A percentile compares a stretch with the other conserved stretches of the same genome.
Evolutionary conservation across 2,888 invertebrate species (phyloP).

Genomic region (Phengaris alcon): DNA sequence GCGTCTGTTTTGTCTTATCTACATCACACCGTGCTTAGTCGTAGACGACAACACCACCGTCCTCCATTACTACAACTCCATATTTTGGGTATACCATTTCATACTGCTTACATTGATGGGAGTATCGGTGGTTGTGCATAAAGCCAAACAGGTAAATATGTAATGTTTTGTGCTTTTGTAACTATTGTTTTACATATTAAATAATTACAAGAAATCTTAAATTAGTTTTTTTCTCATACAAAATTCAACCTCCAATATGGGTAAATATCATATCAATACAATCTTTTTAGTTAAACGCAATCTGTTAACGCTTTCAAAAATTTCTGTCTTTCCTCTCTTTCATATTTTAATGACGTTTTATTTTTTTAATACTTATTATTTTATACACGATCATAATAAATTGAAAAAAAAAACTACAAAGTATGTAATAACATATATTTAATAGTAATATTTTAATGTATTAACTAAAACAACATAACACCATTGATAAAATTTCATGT

Average conservation of each 20-base stretch:
- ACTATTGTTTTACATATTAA: neutral
- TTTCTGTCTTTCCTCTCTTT: too few relatives aligned
- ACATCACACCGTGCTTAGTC: conserved; percentile 64
- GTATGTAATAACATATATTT: neutral
- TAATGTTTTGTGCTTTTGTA: conserved; percentile 7
- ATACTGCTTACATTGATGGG: conserved; percentile 51
- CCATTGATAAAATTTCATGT: neutral
- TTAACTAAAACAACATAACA: neutral
- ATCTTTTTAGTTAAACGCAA: too few relatives aligned
- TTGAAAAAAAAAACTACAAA: neutral
- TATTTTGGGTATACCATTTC: conserved; percentile 66
- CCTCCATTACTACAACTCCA: conserved; percentile 63
- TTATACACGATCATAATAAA: too few relatives aligned
- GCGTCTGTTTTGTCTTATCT: conserved; percentile 63
- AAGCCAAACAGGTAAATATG: conserved; percentile 38
- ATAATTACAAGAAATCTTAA: neutral
- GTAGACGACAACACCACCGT: conserved; percentile 47
- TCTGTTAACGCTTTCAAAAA: too few relatives aligned
- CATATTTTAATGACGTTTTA: too few relatives aligned
- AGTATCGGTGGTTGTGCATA: conserved; percentile 48
- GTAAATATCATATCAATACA: too few relatives aligned
- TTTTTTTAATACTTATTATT: too few relatives aligned
- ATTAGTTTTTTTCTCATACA: too few relatives aligned
- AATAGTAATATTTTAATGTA: neutral
- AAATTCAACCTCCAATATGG: too few relatives aligned